Evolutionary conservation across 1,140 invertebrate species (phyloP).

Genomic region (Limonius californicus): DNA sequence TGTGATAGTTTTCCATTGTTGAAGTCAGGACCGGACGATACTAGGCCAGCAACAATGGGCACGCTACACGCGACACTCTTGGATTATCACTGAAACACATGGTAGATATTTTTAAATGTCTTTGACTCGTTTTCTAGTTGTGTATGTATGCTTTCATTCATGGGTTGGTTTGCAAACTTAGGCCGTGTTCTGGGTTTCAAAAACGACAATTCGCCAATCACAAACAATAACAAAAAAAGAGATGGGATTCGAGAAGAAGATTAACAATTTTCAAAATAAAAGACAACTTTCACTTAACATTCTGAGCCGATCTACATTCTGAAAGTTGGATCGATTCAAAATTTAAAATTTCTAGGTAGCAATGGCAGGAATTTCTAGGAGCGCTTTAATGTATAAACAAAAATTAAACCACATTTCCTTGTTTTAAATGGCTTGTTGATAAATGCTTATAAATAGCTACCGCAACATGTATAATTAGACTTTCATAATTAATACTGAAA

Average conservation of each 20-base stretch:
- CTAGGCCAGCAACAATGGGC: conserved; percentile 24
- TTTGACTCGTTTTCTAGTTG: neutral
- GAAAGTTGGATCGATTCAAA: no score
- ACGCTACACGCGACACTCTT: conserved; percentile 22
- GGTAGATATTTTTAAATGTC: conserved; percentile 27
- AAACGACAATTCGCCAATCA: neutral
- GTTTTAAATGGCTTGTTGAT: no score
- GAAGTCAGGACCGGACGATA: neutral
- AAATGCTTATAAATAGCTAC: no score
- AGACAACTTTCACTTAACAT: no score
- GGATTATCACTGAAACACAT: conserved; percentile 40
- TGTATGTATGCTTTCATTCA: neutral
- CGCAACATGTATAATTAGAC: no score
- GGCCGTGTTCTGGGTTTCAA: neutral
- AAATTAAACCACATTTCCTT: no score
- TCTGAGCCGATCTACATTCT: no score
- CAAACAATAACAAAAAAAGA: neutral
- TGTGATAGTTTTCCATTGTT: conserved; percentile 15
- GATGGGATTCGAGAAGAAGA: neutral
- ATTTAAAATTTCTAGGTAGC: no score
- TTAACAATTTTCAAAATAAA: neutral
- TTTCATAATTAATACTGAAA: no score
- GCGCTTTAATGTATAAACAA: no score
- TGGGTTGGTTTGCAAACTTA: no score
- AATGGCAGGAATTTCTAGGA: no score